A percentile compares a stretch with the other conserved stretches of the same genome.
These are phyloP conservation scores for Onychomys leucogaster DNA, from an alignment of 2,797 vertebrate species.

Conservation along the genomic window DNA sequence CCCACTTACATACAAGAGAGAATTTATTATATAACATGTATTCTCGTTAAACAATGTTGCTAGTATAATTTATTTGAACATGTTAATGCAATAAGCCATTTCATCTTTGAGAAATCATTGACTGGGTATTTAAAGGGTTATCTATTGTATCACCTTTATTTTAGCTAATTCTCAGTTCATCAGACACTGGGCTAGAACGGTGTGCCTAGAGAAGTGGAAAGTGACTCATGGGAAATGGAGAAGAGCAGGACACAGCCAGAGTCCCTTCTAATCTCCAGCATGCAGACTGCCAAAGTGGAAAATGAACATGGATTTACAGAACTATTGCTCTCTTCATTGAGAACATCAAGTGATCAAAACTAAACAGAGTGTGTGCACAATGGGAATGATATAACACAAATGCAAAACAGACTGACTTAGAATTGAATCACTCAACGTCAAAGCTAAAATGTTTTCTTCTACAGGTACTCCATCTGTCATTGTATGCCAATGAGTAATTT, in stretches of 20 bases:
- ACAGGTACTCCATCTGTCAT: constrained; percentile 37
- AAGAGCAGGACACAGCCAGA: background rate
- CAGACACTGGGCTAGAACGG: background rate
- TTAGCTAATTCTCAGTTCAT: background rate
- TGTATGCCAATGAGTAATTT: background rate
- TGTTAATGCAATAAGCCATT: constrained; percentile 24
- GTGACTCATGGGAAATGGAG: background rate
- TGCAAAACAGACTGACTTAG: constrained; percentile 59
- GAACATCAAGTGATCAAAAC: constrained; percentile 53
- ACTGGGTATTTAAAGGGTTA: background rate
- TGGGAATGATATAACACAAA: constrained; percentile 74
- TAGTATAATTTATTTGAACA: background rate
- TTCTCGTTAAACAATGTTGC: constrained; percentile 17
- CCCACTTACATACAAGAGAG: background rate
- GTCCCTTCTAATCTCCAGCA: background rate
- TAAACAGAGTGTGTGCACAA: constrained; percentile 63
- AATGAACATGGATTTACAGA: constrained; percentile 15
- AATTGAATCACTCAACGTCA: constrained; percentile 54
- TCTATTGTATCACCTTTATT: background rate
- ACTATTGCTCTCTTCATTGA: background rate
- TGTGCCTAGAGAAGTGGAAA: constrained; percentile 49
- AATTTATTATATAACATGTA: background rate
- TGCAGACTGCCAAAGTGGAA: background rate
- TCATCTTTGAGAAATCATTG: background rate
- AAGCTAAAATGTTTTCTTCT: constrained; percentile 83